Evolutionary conservation across 53 echinoderm and acorn worm genomes (phyloP).

Genomic region (Arbacia lixula): DNA sequence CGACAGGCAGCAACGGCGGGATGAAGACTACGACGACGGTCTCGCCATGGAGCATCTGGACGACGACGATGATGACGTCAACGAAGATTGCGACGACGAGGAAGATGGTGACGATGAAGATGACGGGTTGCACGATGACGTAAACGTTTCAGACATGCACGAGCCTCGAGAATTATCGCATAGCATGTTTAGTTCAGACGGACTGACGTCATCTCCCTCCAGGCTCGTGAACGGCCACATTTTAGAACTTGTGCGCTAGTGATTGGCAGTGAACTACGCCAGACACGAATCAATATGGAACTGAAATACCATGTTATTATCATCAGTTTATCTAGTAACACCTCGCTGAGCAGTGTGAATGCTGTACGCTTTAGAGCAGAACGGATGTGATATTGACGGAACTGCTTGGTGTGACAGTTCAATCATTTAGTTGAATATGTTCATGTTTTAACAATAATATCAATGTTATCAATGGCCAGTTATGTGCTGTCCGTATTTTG

Average conservation of each 20-base stretch:
- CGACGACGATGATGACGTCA: conserved; percentile 1
- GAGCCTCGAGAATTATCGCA: conserved; percentile 30
- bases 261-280: not conserved
- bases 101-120: conserved; percentile 8
- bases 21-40: conserved; percentile 8
- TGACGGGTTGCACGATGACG: not conserved
- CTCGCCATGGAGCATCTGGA: not conserved
- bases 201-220: conserved; percentile 46
- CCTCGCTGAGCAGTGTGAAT: not conserved
- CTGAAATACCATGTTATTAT: not conserved
- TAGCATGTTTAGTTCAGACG: conserved; percentile 8
- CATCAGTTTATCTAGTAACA: too few relatives aligned
- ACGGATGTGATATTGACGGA: too few relatives aligned
- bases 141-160: not conserved
- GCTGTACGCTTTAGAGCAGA: too few relatives aligned
- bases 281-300: not conserved
- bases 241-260: conserved; percentile 36
- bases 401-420: too few relatives aligned
- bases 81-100: conserved; percentile 1
- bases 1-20: not conserved
- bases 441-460: too few relatives aligned
- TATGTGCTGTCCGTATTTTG: too few relatives aligned
- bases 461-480: too few relatives aligned
- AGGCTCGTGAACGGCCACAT: conserved; percentile 30
- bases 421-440: too few relatives aligned